Evolutionary conservation across 2,113 vertebrate species (phyloP).

Genomic region (Alexandromys fortis): DNA sequence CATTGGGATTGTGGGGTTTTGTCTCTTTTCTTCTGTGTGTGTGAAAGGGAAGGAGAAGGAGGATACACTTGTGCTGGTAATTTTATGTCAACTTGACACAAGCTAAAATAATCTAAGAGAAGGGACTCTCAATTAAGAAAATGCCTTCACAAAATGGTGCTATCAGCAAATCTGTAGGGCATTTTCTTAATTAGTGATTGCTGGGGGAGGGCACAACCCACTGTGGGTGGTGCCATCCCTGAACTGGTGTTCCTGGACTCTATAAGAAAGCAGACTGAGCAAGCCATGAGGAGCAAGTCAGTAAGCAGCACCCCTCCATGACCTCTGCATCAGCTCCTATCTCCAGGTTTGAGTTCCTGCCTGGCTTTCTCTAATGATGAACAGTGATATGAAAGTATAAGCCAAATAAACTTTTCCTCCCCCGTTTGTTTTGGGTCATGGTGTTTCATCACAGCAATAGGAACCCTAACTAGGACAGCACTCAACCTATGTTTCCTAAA

Average conservation of each 20-base stretch:
- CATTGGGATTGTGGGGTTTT: background rate
- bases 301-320: background rate
- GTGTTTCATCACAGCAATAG: background rate
- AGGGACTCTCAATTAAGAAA: background rate
- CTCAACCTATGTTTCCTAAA: background rate
- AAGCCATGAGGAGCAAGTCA: background rate
- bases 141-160: background rate
- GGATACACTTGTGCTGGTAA: background rate
- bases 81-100: background rate
- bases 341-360: background rate
- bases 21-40: background rate
- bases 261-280: background rate
- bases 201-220: background rate
- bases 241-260: background rate
- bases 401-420: background rate
- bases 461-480: background rate
- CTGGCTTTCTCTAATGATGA: background rate
- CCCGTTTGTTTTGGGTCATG: background rate
- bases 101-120: background rate
- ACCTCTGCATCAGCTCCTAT: background rate
- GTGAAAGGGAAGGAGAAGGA: background rate
- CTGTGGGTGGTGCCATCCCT: background rate
- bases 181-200: background rate
- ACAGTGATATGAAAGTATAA: background rate
- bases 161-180: background rate